Conservation (phyloP, 2,888 invertebrate genomes). For the Oegoconia quadripuncta region DNA sequence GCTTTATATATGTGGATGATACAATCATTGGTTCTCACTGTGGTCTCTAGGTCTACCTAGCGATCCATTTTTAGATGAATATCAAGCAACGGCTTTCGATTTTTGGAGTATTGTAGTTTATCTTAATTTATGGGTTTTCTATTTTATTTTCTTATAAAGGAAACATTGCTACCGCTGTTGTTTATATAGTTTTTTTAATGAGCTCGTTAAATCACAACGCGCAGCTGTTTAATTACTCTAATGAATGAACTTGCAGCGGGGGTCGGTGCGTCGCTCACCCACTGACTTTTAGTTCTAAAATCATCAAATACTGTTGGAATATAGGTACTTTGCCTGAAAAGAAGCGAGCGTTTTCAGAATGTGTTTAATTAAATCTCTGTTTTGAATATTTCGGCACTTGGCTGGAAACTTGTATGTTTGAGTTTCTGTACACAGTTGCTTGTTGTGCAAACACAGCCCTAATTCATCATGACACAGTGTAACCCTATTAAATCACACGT, state of each 20-base stretch:
- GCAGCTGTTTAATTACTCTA: constrained; percentile 40
- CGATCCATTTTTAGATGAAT: too few relatives aligned
- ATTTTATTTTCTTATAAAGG: neutral
- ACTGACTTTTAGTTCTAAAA: constrained; percentile 6
- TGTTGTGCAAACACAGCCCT: constrained; percentile 9
- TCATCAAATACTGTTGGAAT: too few relatives aligned
- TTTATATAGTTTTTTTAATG: too few relatives aligned
- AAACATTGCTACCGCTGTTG: too few relatives aligned
- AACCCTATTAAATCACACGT: too few relatives aligned
- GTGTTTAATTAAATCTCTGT: constrained; percentile 33
- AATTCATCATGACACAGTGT: too few relatives aligned
- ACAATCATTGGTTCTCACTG: too few relatives aligned
- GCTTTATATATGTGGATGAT: too few relatives aligned
- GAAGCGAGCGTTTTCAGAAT: constrained; percentile 21
- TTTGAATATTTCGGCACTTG: constrained; percentile 18
- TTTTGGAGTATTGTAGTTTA: too few relatives aligned
- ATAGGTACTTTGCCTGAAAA: constrained; percentile 18
- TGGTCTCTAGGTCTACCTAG: too few relatives aligned
- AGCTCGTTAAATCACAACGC: constrained; percentile 25
- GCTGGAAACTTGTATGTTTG: constrained; percentile 12
- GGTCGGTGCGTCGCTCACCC: neutral
- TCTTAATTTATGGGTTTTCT: too few relatives aligned
- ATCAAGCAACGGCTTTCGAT: too few relatives aligned
- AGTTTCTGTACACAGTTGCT: constrained; percentile 6
- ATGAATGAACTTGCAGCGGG: constrained; percentile 25